Conservation (phyloP, 2,113 vertebrate species). For the Lepidothrix coronata region DNA sequence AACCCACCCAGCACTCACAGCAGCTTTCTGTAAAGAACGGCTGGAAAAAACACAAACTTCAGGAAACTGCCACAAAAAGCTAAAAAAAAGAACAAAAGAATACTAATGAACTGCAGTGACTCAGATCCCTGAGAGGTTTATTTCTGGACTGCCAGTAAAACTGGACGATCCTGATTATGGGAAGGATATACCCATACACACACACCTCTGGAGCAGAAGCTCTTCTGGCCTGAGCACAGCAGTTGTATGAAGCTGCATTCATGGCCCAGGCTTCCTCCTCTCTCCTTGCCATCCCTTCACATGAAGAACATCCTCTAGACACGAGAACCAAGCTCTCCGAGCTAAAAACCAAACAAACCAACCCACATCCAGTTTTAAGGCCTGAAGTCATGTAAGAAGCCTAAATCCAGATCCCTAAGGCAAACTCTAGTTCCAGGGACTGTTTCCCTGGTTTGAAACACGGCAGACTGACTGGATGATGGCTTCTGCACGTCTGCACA, state of each 20-base stretch:
- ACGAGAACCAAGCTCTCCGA: not conserved
- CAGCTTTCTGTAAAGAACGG: not conserved
- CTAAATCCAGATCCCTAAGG: not conserved
- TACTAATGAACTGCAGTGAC: not conserved
- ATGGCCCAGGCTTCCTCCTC: not conserved
- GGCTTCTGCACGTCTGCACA: not conserved
- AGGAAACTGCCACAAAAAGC: not conserved
- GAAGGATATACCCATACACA: not conserved
- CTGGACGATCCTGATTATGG: too few relatives aligned
- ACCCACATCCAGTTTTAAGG: not conserved
- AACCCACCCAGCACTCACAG: not conserved
- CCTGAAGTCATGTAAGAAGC: not conserved
- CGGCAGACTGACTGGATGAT: fast-evolving
- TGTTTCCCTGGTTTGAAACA: fast-evolving
- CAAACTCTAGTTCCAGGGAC: not conserved
- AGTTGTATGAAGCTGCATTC: not conserved
- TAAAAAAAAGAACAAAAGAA: not conserved
- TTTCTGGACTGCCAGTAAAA: not conserved
- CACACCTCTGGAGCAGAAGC: not conserved
- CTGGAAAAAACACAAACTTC: not conserved
- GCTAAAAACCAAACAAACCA: not conserved
- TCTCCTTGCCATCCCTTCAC: not conserved
- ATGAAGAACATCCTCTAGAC: not conserved
- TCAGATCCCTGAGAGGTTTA: not conserved
- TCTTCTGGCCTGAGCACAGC: fast-evolving